These are phyloP conservation scores for Heteronetta atricapilla DNA, from an alignment of 2,113 vertebrate genomes.

Conservation along the genomic window DNA sequence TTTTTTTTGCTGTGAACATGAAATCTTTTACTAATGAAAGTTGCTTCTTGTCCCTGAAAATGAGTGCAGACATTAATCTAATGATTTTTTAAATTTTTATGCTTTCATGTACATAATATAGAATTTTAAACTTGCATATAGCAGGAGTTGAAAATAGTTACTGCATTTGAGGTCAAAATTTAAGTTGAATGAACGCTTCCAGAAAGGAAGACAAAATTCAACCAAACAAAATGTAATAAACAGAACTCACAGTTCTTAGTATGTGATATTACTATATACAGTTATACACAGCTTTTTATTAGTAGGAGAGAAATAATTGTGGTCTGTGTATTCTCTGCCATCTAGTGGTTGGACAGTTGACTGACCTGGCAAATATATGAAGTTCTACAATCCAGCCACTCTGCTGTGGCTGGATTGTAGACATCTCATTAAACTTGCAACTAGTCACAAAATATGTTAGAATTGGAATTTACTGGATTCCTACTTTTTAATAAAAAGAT, in stretches of 20 bases:
- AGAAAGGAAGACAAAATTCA: background rate
- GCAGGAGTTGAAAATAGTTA: background rate
- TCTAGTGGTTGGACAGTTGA: slow-evolving; percentile 33
- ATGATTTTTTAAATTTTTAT: background rate
- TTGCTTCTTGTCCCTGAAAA: background rate
- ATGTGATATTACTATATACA: background rate
- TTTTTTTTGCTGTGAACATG: background rate
- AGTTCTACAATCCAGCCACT: too few relatives aligned
- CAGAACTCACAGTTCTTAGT: background rate
- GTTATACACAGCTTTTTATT: background rate
- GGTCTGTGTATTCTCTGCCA: slow-evolving; percentile 21
- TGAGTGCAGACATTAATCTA: background rate
- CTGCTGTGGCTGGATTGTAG: background rate
- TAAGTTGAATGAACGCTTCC: background rate
- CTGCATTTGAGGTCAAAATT: background rate
- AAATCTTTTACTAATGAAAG: background rate
- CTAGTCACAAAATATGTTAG: too few relatives aligned
- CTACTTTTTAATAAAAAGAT: background rate
- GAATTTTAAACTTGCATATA: background rate
- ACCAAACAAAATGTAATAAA: background rate
- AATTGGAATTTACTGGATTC: background rate
- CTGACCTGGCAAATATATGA: background rate
- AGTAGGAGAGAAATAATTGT: background rate
- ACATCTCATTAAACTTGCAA: background rate
- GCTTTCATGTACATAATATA: background rate